These are phyloP conservation scores for Vulpes ferrilata DNA, from an alignment of 2,113 vertebrate genomes.

Conservation along the genomic window DNA sequence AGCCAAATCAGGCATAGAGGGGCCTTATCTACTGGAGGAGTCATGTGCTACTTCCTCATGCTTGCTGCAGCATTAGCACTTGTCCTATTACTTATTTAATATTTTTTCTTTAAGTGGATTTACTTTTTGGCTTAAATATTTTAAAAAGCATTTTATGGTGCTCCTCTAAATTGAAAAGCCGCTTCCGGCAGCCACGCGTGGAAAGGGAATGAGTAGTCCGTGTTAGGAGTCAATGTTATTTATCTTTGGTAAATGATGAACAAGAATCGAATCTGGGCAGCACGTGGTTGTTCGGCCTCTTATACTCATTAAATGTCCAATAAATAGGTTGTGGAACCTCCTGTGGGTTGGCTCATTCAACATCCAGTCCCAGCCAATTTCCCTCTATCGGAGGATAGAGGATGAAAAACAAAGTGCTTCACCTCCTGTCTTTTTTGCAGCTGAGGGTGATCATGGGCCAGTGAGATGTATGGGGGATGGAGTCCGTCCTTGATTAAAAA, in stretches of 20 bases:
- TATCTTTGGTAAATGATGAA: not conserved
- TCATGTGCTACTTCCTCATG: rapidly evolving
- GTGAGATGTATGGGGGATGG: rapidly evolving
- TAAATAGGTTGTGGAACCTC: not conserved
- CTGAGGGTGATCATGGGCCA: rapidly evolving
- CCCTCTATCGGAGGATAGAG: rapidly evolving
- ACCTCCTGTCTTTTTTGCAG: not conserved
- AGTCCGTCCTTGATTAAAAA: not conserved
- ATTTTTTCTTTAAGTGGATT: not conserved
- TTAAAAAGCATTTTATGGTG: not conserved
- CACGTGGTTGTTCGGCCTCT: not conserved
- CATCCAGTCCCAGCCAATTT: too few species aligned
- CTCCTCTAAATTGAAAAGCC: not conserved
- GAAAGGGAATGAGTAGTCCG: not conserved
- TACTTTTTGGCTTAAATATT: not conserved
- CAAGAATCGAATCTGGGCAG: not conserved
- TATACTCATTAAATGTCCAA: not conserved
- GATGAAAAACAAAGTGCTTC: rapidly evolving
- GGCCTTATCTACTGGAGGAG: rapidly evolving
- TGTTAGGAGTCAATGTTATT: not conserved
- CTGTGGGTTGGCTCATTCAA: not conserved
- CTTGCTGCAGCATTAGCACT: rapidly evolving
- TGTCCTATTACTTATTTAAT: not conserved
- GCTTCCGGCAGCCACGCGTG: not conserved
- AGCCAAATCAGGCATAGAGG: rapidly evolving